Base-by-base conservation (phyloP, 2,797 vertebrate species). In the Acestrorhynchus altus region DNA sequence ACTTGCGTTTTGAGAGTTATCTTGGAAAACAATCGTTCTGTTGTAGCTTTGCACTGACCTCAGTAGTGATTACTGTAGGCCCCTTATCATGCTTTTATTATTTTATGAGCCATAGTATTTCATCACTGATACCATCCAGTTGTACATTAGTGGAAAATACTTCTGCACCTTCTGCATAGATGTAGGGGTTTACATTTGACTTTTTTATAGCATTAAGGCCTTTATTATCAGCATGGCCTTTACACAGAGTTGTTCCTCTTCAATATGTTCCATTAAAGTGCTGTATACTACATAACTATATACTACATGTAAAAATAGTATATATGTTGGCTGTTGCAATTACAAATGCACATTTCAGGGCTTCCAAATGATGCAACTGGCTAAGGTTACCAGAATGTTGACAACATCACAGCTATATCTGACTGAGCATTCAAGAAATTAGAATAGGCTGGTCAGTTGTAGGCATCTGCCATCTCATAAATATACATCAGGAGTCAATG, bases 171-270 rank as follows among this genome's bases (percentile, higher is more conserved):
- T 67, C n/a, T 28, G 65, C 15, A 57, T 22, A 3, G 57, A 12
- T 69, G 13, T 63, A n/a, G 18, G 31, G 24, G 1, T 31, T 68
- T 7, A 46, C 22, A 28, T 72, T 68, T 81, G 61, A 57, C 66
- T 31, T 47, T 44, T 28, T 46, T 31, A 42, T 51, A 15, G 60
- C 22, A 47, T 12, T 63, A 52, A 7, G 22, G 46, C 28, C 13
- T 61, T 8, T 26, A 12, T 47, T 77, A 72, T 82, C 71, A 77
- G 22, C 7, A 44, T 71, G 61, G 35, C 80, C 71, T 81, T 80
- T 84, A 69, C 39, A 75, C 40, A 59, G 66, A 51, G 69, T 51
- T 66, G 26, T 18, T 77, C 39, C 13, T 13, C 28, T 20, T 52
- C n/a, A 52, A 16, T 11, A 11, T 26, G 2, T 24, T 47, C 0